Evolutionary conservation across 2,113 vertebrate species (phyloP).

Genomic region (Mastomys coucha): DNA sequence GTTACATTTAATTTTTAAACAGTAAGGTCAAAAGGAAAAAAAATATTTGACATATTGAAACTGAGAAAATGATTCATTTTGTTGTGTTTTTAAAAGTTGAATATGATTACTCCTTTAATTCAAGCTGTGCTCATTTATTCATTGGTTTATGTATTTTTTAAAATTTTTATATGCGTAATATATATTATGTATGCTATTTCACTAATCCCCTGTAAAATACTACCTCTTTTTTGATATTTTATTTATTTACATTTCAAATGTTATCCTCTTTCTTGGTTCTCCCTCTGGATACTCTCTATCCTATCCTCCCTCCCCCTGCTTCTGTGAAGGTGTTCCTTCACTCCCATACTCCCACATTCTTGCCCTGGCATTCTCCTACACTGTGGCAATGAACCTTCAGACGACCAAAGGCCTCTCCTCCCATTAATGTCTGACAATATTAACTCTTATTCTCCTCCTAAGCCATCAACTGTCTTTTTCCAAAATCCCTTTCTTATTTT

Average conservation of each 20-base stretch:
- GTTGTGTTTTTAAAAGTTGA: not conserved
- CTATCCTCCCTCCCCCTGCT: too few species aligned
- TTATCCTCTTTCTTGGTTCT: too few species aligned
- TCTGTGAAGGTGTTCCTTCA: too few species aligned
- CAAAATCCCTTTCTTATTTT: not conserved
- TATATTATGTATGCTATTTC: not conserved
- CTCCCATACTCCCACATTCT: too few species aligned
- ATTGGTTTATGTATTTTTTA: not conserved
- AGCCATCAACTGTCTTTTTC: too few species aligned
- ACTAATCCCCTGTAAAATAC: not conserved
- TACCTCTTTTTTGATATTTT: not conserved
- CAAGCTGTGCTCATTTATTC: not conserved
- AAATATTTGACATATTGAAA: not conserved
- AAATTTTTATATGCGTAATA: not conserved
- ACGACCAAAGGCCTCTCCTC: too few species aligned
- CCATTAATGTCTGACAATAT: not conserved
- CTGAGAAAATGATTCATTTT: not conserved
- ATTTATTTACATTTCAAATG: too few species aligned
- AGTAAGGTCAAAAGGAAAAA: not conserved
- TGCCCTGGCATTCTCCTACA: too few species aligned
- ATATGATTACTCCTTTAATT: not conserved
- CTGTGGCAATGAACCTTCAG: too few species aligned
- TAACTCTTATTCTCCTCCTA: not conserved
- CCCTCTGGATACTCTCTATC: too few species aligned
- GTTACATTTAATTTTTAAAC: not conserved